A percentile compares a stretch with the other conserved stretches of the same genome.
Conservation (phyloP, 1,140 invertebrate species). For the Acromyrmex heyeri region DNA sequence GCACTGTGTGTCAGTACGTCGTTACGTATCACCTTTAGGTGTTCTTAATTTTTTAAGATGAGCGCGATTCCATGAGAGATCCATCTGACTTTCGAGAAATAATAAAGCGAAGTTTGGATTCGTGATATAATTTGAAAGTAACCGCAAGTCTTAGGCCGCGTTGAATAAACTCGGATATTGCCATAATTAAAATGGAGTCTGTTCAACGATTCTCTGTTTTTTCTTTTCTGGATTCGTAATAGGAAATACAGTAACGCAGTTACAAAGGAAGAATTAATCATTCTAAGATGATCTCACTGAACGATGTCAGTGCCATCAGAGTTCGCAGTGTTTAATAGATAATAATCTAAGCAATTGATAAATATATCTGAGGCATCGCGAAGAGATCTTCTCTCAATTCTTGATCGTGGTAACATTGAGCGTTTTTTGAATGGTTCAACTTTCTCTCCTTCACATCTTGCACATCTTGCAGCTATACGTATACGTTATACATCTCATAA, state of each 20-base stretch:
- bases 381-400: constrained; percentile 34
- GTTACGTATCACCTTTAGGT: neutral
- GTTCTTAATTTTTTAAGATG: neutral
- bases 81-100: neutral
- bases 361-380: neutral
- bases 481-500: constrained; percentile 4
- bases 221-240: neutral
- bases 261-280: constrained; percentile 36
- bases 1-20: neutral
- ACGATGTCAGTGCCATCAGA: neutral
- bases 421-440: neutral
- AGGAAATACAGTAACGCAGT: neutral
- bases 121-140: neutral
- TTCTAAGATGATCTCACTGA: neutral
- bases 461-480: neutral
- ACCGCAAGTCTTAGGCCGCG: neutral
- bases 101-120: neutral
- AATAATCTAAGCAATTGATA: constrained; percentile 17
- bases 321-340: constrained; percentile 8
- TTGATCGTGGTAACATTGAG: constrained; percentile 8
- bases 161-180: neutral
- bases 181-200: neutral
- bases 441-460: neutral
- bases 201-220: neutral
- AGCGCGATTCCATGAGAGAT: neutral